Base-by-base conservation (phyloP, 2,797 vertebrate species). In the Gobio occitaniae region DNA sequence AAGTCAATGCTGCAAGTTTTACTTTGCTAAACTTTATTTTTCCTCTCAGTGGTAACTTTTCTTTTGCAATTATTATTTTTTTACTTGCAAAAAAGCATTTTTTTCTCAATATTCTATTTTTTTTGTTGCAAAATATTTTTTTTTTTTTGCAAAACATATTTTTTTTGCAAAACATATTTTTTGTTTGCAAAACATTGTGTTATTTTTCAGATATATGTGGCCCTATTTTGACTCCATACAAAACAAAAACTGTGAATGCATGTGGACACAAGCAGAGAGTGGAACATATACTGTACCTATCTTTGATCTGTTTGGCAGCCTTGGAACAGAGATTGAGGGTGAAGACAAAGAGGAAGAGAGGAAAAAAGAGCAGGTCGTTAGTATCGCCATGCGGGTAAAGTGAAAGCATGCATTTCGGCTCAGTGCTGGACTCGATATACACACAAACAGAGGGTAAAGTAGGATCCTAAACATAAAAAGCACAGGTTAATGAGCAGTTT, bases 261-360 rank as follows among this genome's bases (percentile, higher is more conserved):
- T 44, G 54, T 66, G 41, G 9, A 32, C n/a, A 66, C 36, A 48
- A 3, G 8, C 48, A 76, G 29, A 83, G 61, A 89, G 86, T 56
- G 88, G 92, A 93, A 89, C 93, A 92, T 86, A 91, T 96, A 96
- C 95, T 87, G 90, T 95, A 98, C 97, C 97, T 96, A 95, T 99
- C 97, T 94, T 97, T 98, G 96, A 99, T 98, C 94, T 97, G 96
- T 96, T 96, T 98, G 90, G 97, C 94, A 94, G 97, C 97, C 98
- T 99, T 93, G 63, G 63, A 65, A 65, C 25, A 65, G 63, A 32
- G 63, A 65, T 65, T 65, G 93, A 91, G 91, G 86, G 92, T 89
- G 90, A 94, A 90, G 93, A 74, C 91, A 92, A 95, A 76, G 90
- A 93, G 89, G 95, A 89, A 94, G 94, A 82, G 21, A 44, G 75